Evolutionary conservation across 2,888 invertebrate species (phyloP), one percentile per base, ranked within the genome.

Genomic region (Pandemis cinnamomeana): DNA sequence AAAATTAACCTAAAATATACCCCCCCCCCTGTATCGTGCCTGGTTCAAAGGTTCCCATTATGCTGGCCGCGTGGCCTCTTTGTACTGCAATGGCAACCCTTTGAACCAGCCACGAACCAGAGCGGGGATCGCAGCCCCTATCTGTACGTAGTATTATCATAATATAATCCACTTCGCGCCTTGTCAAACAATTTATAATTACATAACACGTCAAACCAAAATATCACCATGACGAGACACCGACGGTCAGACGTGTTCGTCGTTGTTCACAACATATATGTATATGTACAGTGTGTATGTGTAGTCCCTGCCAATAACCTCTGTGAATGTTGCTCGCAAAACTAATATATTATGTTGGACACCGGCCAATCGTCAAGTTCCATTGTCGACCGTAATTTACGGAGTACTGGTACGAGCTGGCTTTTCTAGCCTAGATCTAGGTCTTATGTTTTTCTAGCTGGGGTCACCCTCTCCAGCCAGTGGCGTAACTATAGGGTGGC

Each of bases 221-320:
- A 73, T 64, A 69, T n/a, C 51, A 10, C 41, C 10, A 13, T 63
- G 60, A 70, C 51, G 60, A 64, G 63, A 66, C 70, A 60, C 48
- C n/a, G 69, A 44, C 66, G 36, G n/a, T 13, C 51, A 48, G 66
- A 66, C 66, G 66, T n/a, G n/a, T n/a, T n/a, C n/a, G n/a, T n/a
- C n/a, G n/a, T n/a, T n/a, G 53, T 27, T 58, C 46, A 58, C 41
- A 27, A 15, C 15, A 61, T 61, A 42, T 4, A 63, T 46, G 15
- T 5, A 11, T 15, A 20, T n/a, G 11, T 20, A 58, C 27, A 51
- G 44, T 67, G 70, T 76, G 68, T 73, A 67, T 70, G 76, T 75
- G 27, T 70, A 77, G 74, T 77, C 76, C 36, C 81, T 83, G 85
- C 83, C 85, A 84, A 83, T 86, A 85, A 84, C 83, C 83, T 79